Base-by-base conservation (phyloP, 2,888 invertebrate genomes). In the Limnephilus auricula region DNA sequence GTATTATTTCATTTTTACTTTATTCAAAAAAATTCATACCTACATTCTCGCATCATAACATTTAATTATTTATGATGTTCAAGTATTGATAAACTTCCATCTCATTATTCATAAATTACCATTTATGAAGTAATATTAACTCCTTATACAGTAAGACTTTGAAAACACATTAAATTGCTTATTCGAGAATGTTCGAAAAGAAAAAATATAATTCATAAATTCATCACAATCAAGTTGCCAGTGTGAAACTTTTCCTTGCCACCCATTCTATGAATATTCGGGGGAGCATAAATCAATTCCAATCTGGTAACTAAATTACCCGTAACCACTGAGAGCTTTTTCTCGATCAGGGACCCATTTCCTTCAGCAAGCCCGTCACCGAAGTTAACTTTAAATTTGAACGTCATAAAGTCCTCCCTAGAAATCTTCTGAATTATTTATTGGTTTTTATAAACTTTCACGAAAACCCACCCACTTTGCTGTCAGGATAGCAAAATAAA, bases 351-450 rank as follows among this genome's bases (percentile, higher is more conserved):
- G n/a, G 25, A 40, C 40, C 84, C 45, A 31, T 50, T 86, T 86
- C 50, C 65, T 50, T 86, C 30, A 86, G 18, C 65, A 85, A n/a
- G 4, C 50, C 45, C 50, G 86, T 86, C 86, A 32, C 65, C 86
- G 25, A 32, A 65, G 86, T 86, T 86, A 30, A 86, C 65, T 86
- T 86, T 65, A 86, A 86, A 65, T 86, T 86, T 86, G 40, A 85
- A 85, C 40, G 85, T 85, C 85, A 85, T 85, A 85, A 85, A 85
- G 40, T 25, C 40, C 85, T 5, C 45, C 85, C 85, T 85, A 40
- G n/a, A n/a, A 85, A 85, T 45, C 85, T 85, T 37, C n/a, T 40
- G 85, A 85, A 85, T 45, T 85, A 85, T 85, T 85, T 85, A 85
- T 45, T 85, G 85, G 37, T 40, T 85, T n/a, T 85, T 85, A 85